Base-by-base conservation (phyloP, 2,113 vertebrate species). In the Callocephalon fimbriatum region DNA sequence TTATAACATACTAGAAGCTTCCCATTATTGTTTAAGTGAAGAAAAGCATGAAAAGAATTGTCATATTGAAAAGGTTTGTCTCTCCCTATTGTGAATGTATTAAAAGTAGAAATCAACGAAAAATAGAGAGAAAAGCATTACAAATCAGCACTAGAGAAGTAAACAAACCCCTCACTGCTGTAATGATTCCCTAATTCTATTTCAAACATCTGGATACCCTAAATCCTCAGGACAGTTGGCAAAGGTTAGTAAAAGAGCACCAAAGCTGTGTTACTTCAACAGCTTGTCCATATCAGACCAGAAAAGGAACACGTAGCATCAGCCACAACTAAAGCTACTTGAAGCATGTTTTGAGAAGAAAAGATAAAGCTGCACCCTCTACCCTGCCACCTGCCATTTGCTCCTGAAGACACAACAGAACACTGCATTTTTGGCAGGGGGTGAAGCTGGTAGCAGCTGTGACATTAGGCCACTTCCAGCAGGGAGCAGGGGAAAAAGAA, bases 161-260 rank as follows among this genome's bases (percentile, higher is more conserved):
- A 91, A 93, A 56, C 68, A 54, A 50, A 40, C 0, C 26, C 12
- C n/a, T 50, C 11, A 5, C 15, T 53, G 45, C 67, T 50, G 5
- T 18, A n/a, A 70, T 11, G 12, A 66, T 70, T 86, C 66, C 50
- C 38, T 88, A 77, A 66, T 12, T 47, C 13, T 74, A 3, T 56
- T 79, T 77, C 38, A 32, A 90, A 83, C 61, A 79, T 62, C 51
- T 75, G 80, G 68, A 79, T 68, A 44, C 4, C 38, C 90, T 56
- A 56, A 19, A 86, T 80, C 47, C 68, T 74, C 67, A 74, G 20
- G 29, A 56, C 45, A 77, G 27, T 32, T 16, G 2, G 48, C n/a
- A 63, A 86, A 92, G 37, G 38, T 78, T 73, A 86, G 80, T 13
- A 35, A 26, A 72, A 93, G 68, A 87, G 68, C 68, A 90, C 23